These are phyloP conservation scores for Scolopax mira DNA, from an alignment of 2,113 vertebrate species.

Conservation along the genomic window DNA sequence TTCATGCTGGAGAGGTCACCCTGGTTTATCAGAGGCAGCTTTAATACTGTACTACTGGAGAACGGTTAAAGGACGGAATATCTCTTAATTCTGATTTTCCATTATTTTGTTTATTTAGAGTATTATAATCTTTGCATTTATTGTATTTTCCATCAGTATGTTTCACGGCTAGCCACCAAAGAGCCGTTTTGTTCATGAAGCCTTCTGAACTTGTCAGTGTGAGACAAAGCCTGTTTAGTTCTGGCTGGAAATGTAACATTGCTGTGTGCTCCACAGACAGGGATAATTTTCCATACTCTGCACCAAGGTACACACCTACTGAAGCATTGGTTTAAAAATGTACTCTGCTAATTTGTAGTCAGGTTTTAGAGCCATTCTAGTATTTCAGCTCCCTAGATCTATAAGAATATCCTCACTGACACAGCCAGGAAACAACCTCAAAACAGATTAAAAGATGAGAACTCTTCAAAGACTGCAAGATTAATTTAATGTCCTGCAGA, in stretches of 20 bases:
- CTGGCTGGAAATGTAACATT: not conserved
- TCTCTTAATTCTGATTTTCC: not conserved
- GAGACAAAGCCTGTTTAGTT: constrained; percentile 5
- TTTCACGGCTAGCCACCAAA: not conserved
- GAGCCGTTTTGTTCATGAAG: not conserved
- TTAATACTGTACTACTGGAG: not conserved
- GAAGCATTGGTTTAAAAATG: not conserved
- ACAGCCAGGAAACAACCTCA: not conserved
- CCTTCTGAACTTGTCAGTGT: not conserved
- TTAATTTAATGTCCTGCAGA: constrained; percentile 44
- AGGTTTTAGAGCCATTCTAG: not conserved
- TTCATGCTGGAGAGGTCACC: not conserved
- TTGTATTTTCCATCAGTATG: not conserved
- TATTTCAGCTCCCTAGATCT: not conserved
- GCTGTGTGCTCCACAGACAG: not conserved
- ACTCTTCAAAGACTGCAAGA: constrained; percentile 21
- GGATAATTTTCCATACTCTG: not conserved
- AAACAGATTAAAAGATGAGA: constrained; percentile 20
- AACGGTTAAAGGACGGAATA: not conserved
- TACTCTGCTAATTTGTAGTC: not conserved
- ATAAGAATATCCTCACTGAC: not conserved
- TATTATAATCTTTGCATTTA: not conserved
- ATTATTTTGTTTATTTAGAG: not conserved
- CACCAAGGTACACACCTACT: not conserved
- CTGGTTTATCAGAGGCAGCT: not conserved